These are phyloP conservation scores for Geococcyx californianus DNA, from an alignment of 2,113 vertebrate species.

Conservation along the genomic window DNA sequence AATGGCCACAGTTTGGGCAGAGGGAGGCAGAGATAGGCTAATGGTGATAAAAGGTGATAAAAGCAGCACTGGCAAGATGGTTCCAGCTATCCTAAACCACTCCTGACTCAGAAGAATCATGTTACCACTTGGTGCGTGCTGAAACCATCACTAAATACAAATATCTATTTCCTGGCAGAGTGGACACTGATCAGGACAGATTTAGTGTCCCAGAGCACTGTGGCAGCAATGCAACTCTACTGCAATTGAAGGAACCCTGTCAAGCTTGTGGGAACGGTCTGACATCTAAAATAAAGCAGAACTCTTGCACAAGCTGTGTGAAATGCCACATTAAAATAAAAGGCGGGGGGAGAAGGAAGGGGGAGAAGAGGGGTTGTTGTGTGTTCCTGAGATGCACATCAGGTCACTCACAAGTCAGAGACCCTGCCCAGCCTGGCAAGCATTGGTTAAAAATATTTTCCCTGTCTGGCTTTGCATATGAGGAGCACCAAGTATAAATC, in stretches of 20 bases:
- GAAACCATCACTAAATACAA: background rate
- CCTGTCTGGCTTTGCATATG: background rate
- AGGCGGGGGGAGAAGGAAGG: no score
- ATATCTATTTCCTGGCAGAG: background rate
- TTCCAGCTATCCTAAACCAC: background rate
- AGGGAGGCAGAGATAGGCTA: background rate
- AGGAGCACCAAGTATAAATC: background rate
- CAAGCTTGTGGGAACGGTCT: background rate
- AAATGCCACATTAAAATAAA: no score
- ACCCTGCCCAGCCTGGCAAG: background rate
- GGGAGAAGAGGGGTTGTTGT: background rate
- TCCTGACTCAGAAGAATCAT: background rate
- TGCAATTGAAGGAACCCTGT: rapidly evolving
- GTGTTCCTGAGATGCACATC: background rate
- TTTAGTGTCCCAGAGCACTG: rapidly evolving
- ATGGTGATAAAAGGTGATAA: background rate
- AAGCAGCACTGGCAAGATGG: background rate
- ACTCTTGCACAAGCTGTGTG: no score
- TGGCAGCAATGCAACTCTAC: background rate
- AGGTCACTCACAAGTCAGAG: background rate
- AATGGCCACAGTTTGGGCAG: background rate
- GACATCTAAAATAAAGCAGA: no score
- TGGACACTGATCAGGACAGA: background rate
- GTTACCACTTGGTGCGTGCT: background rate
- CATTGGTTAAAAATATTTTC: background rate